Base-by-base conservation (phyloP, 1,140 invertebrate genomes). In the Drosophila nannoptera region DNA sequence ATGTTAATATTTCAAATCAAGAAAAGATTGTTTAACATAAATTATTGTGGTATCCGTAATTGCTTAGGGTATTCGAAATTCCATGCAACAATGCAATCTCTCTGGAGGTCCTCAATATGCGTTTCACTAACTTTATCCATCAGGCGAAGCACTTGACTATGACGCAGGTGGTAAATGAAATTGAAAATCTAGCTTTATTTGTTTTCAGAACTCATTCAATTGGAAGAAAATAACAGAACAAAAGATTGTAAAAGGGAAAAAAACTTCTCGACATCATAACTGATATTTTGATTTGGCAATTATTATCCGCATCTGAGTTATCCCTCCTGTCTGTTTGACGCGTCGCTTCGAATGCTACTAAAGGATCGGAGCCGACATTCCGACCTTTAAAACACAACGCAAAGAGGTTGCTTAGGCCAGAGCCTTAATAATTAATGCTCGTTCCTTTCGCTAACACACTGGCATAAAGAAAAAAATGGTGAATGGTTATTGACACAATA, bases 151-250 rank as follows among this genome's bases (percentile, higher is more conserved):
- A 49, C 11, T n/a, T 31, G 48, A 49, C 48, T 32, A 16, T 49
- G 32, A 50, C 48, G 32, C 48, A 50, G 48, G 48, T 50, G 31
- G 48, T 7, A 52, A 52, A 16, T 52, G 49, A 52, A 52, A 52
- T 52, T 52, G 32, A 52, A 52, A 52, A 35, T 52, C 49, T 52
- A 49, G 48, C 48, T n/a, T 6, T 33, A 31, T 32, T 49, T 6
- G 2, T 7, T 33, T 33, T 35, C 16, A 43, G 40, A 43, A 43
- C 12, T 9, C 12, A 7, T 43, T 14, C 5, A 7, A 43, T 14
- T 43, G 40, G 1, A 22, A 22, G 22, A 22, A 22, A 22, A 22
- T 22, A 22, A 22, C 22, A 22, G 22, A 22, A 22, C 22, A 22
- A 22, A 22, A 22, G 3, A 22, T 22, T 22, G 1, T 22, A 5